Percentiles rank a stretch among this genome's conserved stretches.
These are phyloP conservation scores for Sebastes kiyomatsui DNA, from an alignment of 2,797 vertebrate genomes.

Conservation along the genomic window DNA sequence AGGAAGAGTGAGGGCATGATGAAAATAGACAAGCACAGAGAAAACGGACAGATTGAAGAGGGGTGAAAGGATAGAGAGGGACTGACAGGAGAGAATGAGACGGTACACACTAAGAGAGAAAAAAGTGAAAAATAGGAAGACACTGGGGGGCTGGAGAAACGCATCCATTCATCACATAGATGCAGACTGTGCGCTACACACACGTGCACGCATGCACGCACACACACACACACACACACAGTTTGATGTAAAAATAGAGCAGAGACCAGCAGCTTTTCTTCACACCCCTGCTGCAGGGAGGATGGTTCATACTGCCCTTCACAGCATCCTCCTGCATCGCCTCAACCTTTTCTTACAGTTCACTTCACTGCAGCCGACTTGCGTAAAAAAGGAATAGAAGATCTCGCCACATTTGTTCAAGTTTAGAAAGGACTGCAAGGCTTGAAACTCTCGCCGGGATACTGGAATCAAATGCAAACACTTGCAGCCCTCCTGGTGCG, in stretches of 20 bases:
- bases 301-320: not conserved
- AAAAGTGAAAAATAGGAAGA: constrained; percentile 17
- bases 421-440: not conserved
- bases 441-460: not conserved
- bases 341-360: not conserved
- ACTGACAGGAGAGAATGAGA: not conserved
- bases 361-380: not conserved
- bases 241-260: constrained; percentile 39
- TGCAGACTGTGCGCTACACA: not conserved
- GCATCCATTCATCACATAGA: constrained; percentile 45
- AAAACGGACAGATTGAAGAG: not conserved
- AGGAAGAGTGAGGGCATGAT: not conserved
- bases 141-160: constrained; percentile 7
- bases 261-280: constrained; percentile 31
- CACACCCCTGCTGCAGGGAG: constrained; percentile 13
- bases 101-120: not conserved
- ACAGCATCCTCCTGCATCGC: not conserved
- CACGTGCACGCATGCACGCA: constrained; percentile 1
- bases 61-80: not conserved
- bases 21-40: not conserved
- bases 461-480: not conserved
- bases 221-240: not conserved
- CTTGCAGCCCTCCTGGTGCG: not conserved
- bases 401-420: not conserved
- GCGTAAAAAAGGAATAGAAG: not conserved